A percentile compares a stretch with the other conserved stretches of the same genome.
Evolutionary conservation across 2,113 vertebrate species (phyloP).

Genomic region (Tachycineta bicolor): DNA sequence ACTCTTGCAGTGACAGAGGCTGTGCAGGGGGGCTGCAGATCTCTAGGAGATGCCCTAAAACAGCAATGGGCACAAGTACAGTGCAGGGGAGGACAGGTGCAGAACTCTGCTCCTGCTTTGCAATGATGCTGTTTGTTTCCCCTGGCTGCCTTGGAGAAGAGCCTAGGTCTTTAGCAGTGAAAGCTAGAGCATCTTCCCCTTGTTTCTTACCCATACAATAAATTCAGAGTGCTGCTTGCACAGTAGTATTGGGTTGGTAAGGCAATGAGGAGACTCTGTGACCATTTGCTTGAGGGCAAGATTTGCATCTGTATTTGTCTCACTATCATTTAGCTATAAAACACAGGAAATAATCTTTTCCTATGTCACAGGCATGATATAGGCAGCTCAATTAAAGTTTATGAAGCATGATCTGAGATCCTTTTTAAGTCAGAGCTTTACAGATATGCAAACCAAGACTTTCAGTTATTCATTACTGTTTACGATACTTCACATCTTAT

Average conservation of each 20-base stretch:
- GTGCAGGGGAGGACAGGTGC: background rate
- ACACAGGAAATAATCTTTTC: conserved; percentile 22
- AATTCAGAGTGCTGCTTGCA: background rate
- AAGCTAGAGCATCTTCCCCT: background rate
- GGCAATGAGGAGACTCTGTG: background rate
- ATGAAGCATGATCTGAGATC: conserved; percentile 14
- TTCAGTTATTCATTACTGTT: background rate
- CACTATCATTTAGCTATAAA: conserved; percentile 15
- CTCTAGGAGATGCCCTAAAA: background rate
- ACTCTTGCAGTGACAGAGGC: background rate
- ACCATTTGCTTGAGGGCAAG: background rate
- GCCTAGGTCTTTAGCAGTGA: background rate
- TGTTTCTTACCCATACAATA: background rate
- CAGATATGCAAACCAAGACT: conserved; percentile 12
- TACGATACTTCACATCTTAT: background rate
- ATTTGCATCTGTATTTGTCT: conserved; percentile 19
- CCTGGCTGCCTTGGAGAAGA: background rate
- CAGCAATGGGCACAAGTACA: background rate
- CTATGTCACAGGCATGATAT: background rate
- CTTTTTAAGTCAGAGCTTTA: background rate
- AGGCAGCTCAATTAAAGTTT: conserved; percentile 51
- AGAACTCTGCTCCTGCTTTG: background rate
- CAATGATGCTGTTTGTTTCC: background rate
- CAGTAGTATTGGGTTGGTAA: background rate
- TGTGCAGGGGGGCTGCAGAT: background rate